phyloP scores from a whole-genome alignment of 2,888 invertebrate genomes.

The Parelbella ahira region DNA sequence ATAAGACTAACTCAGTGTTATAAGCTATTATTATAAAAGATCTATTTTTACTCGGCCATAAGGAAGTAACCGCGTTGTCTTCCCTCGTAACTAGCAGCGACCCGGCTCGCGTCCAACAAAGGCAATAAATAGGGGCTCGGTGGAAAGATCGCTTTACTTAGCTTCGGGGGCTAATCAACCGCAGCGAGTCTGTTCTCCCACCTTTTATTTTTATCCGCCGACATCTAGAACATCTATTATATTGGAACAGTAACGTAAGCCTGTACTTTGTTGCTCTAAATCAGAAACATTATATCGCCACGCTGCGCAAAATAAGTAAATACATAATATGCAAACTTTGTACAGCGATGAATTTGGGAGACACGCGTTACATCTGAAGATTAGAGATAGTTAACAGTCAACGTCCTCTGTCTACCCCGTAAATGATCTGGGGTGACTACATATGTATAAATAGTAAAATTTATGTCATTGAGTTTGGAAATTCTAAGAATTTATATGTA shows the following conservation, averaged over 20 bases:
- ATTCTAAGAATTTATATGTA: too few species aligned
- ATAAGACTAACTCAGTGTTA: too few species aligned
- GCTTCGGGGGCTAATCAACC: constrained; percentile 37
- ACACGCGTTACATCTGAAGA: too few species aligned
- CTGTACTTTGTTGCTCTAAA: constrained; percentile 14
- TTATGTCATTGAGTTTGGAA: too few species aligned
- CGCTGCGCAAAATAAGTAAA: too few species aligned
- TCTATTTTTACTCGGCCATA: constrained; percentile 10
- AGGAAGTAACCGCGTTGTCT: constrained; percentile 21
- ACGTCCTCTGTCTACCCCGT: too few species aligned
- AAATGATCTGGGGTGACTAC: too few species aligned
- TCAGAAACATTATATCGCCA: constrained; percentile 9
- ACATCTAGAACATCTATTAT: constrained; percentile 28
- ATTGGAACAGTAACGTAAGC: constrained; percentile 17
- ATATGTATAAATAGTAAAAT: too few species aligned
- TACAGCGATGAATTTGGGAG: too few species aligned
- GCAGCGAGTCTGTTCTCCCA: constrained; percentile 28
- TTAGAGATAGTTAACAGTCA: too few species aligned
- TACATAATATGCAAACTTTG: too few species aligned
- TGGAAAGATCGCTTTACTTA: constrained; percentile 25
- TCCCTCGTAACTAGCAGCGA: constrained; percentile 6
- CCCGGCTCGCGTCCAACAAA: constrained; percentile 11
- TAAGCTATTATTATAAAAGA: constrained; percentile 3
- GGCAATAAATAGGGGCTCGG: constrained; percentile 23
- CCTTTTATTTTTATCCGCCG: constrained; percentile 31